phyloP scores from a whole-genome alignment of 1,140 invertebrate species.

The Drosophila guanche region DNA sequence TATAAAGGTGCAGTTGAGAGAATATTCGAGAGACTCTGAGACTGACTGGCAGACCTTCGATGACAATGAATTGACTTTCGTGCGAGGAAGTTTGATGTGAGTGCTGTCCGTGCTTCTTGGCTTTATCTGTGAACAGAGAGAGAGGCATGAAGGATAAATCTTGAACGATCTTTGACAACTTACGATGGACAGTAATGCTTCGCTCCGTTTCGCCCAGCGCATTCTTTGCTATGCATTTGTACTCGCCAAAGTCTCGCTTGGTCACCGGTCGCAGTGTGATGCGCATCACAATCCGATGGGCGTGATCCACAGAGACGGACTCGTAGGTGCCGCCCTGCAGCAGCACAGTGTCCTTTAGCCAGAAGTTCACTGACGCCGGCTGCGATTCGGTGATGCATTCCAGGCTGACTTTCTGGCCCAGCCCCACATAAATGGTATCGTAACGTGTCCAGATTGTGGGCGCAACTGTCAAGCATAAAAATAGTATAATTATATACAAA shows the following conservation, averaged over 20 bases:
- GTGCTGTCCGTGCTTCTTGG: slow-evolving; percentile 73
- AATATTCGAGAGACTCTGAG: not conserved
- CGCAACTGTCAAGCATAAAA: slow-evolving; percentile 82
- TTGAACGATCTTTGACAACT: slow-evolving; percentile 17
- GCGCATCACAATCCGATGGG: slow-evolving; percentile 86
- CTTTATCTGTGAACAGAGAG: slow-evolving; percentile 51
- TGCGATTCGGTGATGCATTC: slow-evolving; percentile 86
- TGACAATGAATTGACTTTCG: slow-evolving; percentile 76
- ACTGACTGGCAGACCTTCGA: slow-evolving; percentile 58
- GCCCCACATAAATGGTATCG: slow-evolving; percentile 85
- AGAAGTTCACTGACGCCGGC: slow-evolving; percentile 86
- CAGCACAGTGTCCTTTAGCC: slow-evolving; percentile 83
- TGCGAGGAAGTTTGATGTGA: slow-evolving; percentile 66
- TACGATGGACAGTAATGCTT: slow-evolving; percentile 86
- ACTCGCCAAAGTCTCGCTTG: slow-evolving; percentile 86
- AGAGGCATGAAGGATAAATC: too few species aligned
- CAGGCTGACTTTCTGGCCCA: slow-evolving; percentile 85
- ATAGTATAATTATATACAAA: not conserved
- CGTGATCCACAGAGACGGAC: slow-evolving; percentile 85
- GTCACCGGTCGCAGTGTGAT: slow-evolving; percentile 85
- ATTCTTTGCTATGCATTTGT: slow-evolving; percentile 86
- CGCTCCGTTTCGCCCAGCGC: slow-evolving; percentile 86
- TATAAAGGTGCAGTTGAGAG: not conserved
- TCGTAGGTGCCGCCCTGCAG: slow-evolving; percentile 85
- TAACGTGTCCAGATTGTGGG: slow-evolving; percentile 86